phyloP scores from a whole-genome alignment of 2,888 invertebrate species.

The Melinopterus prodromus region DNA sequence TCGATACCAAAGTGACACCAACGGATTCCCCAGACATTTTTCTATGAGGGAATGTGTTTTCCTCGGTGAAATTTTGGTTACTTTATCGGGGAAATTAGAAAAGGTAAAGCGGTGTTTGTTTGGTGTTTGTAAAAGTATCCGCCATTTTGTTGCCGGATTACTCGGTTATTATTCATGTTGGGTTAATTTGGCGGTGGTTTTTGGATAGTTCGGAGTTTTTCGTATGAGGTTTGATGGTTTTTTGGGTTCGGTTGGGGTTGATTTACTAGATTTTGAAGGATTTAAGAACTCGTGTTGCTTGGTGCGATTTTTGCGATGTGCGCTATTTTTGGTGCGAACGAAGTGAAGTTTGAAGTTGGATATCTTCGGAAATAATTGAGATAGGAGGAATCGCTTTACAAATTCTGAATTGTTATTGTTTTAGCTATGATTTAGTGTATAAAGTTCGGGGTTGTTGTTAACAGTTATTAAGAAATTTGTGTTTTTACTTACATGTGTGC shows the following conservation, averaged over 20 bases:
- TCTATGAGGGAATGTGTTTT: not conserved
- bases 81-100: not conserved
- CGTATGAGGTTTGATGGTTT: not conserved
- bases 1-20: not conserved
- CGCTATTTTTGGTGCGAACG: not conserved
- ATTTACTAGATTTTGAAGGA: not conserved
- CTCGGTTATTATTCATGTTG: not conserved
- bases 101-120: not conserved
- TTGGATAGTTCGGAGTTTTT: not conserved
- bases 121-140: not conserved
- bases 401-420: not conserved
- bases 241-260: not conserved
- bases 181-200: not conserved
- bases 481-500: slow-evolving; percentile 84
- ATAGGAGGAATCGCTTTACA: not conserved
- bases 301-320: not conserved
- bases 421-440: not conserved
- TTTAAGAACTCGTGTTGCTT: not conserved
- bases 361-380: not conserved
- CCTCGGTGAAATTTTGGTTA: not conserved
- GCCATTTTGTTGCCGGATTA: not conserved
- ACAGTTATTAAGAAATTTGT: not conserved
- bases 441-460: not conserved
- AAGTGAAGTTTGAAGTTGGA: not conserved
- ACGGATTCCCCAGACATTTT: not conserved